Evolutionary conservation across 2,888 invertebrate genomes (phyloP), one percentile per base, ranked within the genome.

Genomic region (Priocnemis perturbator): DNA sequence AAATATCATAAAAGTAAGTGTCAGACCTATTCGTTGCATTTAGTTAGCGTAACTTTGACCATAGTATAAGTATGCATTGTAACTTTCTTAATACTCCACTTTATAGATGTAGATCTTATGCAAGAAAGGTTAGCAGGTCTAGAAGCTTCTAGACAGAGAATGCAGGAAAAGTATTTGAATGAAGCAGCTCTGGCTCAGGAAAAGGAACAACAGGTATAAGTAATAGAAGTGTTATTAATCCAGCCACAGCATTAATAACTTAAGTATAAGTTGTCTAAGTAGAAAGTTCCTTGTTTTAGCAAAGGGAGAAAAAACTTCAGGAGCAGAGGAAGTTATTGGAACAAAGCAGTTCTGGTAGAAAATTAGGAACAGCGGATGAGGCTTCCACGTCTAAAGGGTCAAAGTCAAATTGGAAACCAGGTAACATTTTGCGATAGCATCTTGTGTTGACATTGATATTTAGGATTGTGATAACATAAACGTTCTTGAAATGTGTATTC

Each of bases 1-100:
- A 90, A 90, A 75, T 90, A 90, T 80, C 90, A 90, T 69, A 91
- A 91, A 87, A 86, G 90, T 90, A 85, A 81, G 78, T 11, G 2
- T 58, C 21, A 3, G 19, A 7, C 20, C 0, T 14, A 15, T 26
- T 57, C 17, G 17, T 17, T 47, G 17, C 19, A 50, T 9, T 26
- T 30, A 17, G 45, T 60, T 15, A 1, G 14, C 26, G 11, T 37
- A 9, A 26, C 5, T 37, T 37, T 37, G 14, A 11, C 11, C 37
- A 37, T 37, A 9, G 7, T 37, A 11, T 1, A 11, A 11, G 11
- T 11, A 26, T 37, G 7, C 37, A 37, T 19, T 15, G 47, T 17
- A 30, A 17, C 48, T 57, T 37, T 26, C n/a, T 26, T 48, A 44
- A 9, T 64, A 11, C 21, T 30, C 21, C 17, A 58, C 19, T 61